These are phyloP conservation scores for Medauroidea extradentata DNA, from an alignment of 1,140 invertebrate genomes.

Conservation along the genomic window DNA sequence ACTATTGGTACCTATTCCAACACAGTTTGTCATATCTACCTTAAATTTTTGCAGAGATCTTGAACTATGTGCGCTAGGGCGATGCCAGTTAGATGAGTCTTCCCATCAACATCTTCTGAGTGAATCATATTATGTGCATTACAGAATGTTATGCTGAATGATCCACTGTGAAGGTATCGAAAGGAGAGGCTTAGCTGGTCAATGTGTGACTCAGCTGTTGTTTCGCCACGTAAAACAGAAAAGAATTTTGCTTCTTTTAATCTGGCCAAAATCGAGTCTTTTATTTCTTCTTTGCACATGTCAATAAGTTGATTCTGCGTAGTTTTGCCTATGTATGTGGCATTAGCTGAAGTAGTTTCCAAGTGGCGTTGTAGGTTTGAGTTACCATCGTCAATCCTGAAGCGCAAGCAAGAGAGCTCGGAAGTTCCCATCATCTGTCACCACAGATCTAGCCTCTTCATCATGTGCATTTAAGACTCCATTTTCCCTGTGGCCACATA, in stretches of 20 bases:
- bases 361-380: conserved; percentile 25
- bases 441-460: background rate
- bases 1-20: background rate
- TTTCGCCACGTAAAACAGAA: conserved; percentile 33
- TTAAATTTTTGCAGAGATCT: conserved; percentile 19
- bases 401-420: conserved; percentile 25
- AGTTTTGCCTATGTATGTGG: conserved; percentile 31
- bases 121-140: conserved; percentile 20
- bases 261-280: conserved; percentile 19
- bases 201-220: conserved; percentile 28
- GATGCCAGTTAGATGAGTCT: conserved; percentile 18
- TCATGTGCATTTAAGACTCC: conserved; percentile 10
- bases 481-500: conserved; percentile 27
- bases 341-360: conserved; percentile 20
- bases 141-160: conserved; percentile 24
- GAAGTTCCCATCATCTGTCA: conserved; percentile 31
- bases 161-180: conserved; percentile 18
- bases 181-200: conserved; percentile 27
- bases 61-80: conserved; percentile 20
- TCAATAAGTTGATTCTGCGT: conserved; percentile 34
- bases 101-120: conserved; percentile 3
- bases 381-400: conserved; percentile 25
- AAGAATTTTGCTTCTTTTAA: conserved; percentile 22
- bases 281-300: conserved; percentile 25
- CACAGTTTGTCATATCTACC: conserved; percentile 22